phyloP scores from a whole-genome alignment of 2,113 vertebrate species.

The Stomatorhinus ivindoensis region DNA sequence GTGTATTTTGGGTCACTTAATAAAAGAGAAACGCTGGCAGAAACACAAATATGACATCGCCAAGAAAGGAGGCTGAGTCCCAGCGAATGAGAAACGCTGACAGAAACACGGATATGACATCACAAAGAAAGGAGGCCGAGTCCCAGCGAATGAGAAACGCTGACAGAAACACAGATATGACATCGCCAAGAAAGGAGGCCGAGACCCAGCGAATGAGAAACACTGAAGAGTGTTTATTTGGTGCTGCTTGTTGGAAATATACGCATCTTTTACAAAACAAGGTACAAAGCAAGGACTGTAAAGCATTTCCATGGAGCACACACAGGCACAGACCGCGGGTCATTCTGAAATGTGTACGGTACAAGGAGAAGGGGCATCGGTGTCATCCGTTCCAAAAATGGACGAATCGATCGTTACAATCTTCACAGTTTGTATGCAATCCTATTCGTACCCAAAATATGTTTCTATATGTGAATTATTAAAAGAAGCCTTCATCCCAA shows the following conservation, averaged over 20 bases:
- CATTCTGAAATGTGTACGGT: not conserved
- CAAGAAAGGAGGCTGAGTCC: not conserved
- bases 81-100: slow-evolving; percentile 20
- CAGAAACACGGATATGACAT: too few species aligned
- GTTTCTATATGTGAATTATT: not conserved
- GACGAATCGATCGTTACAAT: not conserved
- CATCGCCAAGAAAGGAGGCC: not conserved
- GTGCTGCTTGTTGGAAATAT: slow-evolving; percentile 36
- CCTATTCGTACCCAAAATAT: slow-evolving; percentile 3
- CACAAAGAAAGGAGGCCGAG: too few species aligned
- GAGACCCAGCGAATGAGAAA: not conserved
- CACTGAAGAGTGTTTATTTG: slow-evolving; percentile 43
- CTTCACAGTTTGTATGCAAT: not conserved
- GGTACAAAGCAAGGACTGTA: slow-evolving; percentile 16
- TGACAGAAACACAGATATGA: not conserved
- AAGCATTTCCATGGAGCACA: slow-evolving; percentile 12
- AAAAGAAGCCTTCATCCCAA: not conserved
- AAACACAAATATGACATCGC: not conserved
- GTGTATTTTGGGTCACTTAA: not conserved
- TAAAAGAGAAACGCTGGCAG: too few species aligned
- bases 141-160: too few species aligned
- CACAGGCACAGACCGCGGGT: slow-evolving; percentile 2
- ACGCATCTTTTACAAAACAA: slow-evolving; percentile 34
- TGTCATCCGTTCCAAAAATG: not conserved
- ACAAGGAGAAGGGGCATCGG: not conserved